Conservation (phyloP, 2,113 vertebrate species). For the Suricata suricatta region DNA sequence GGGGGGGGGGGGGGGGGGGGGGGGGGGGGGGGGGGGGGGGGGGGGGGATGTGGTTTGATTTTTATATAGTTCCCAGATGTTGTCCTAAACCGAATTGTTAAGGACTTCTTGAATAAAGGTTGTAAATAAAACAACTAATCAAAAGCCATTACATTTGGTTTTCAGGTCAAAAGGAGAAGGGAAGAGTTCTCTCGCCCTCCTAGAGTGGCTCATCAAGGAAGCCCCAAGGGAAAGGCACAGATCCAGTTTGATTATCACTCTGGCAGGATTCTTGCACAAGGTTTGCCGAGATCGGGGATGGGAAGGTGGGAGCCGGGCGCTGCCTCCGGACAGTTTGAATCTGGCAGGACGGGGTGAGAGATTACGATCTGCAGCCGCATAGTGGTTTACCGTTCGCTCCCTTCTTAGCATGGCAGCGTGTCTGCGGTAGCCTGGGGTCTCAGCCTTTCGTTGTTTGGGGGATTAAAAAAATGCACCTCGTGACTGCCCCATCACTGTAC, state of each 20-base stretch:
- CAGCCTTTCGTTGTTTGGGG: conserved; percentile 56
- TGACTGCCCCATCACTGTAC: conserved; percentile 52
- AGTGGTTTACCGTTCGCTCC: conserved; percentile 15
- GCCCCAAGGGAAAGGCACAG: neutral
- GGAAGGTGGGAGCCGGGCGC: neutral
- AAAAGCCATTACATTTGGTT: conserved; percentile 1
- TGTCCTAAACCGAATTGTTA: conserved; percentile 26
- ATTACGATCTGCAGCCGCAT: conserved; percentile 56
- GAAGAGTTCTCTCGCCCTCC: neutral
- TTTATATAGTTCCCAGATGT: conserved; percentile 51
- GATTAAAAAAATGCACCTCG: conserved; percentile 2
- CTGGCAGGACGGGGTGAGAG: conserved; percentile 45
- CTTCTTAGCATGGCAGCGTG: conserved; percentile 63
- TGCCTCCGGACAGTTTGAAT: neutral
- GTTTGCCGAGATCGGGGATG: conserved; percentile 7
- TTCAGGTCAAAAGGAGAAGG: conserved; percentile 3
- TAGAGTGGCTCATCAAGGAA: neutral
- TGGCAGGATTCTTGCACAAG: neutral
- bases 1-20: neutral
- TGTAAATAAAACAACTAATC: conserved; percentile 17
- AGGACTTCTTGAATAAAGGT: conserved; percentile 36
- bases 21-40: neutral
- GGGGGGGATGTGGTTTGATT: conserved; percentile 11
- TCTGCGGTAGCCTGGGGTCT: conserved; percentile 7
- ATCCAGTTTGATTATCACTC: neutral